Percentiles rank a stretch among this genome's conserved stretches.
Evolutionary conservation across 2,113 vertebrate genomes (phyloP).

Genomic region (Piliocolobus tephrosceles): DNA sequence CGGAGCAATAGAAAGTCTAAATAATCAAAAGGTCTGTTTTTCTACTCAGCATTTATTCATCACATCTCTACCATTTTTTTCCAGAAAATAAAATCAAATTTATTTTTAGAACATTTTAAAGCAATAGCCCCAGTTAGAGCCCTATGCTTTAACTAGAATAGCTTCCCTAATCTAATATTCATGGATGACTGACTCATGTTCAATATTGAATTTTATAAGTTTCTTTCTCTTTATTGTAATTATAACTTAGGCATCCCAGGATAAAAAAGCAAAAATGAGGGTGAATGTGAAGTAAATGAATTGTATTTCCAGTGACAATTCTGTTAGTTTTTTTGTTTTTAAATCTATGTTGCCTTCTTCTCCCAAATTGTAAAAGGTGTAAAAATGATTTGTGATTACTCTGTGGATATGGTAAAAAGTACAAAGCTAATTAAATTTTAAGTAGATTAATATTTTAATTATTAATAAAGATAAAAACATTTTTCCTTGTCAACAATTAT

Average conservation of each 20-base stretch:
- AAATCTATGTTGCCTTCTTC: not conserved
- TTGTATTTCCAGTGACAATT: not conserved
- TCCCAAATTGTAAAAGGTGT: not conserved
- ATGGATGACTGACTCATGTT: not conserved
- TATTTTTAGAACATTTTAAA: constrained; percentile 20
- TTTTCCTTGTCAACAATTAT: constrained; percentile 33
- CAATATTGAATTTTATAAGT: not conserved
- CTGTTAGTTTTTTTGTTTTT: not conserved
- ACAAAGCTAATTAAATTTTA: not conserved
- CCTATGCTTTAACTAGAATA: not conserved
- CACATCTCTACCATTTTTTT: not conserved
- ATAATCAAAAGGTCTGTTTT: not conserved
- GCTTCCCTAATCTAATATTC: not conserved
- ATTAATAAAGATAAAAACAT: not conserved
- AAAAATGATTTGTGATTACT: not conserved
- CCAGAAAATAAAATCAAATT: constrained; percentile 13
- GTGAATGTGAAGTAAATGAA: not conserved
- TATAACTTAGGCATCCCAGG: not conserved
- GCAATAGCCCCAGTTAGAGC: not conserved
- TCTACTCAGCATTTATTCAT: not conserved
- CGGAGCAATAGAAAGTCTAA: not conserved
- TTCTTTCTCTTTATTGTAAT: not conserved
- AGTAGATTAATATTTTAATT: constrained; percentile 16
- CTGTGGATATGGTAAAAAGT: not conserved
- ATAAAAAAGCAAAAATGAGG: not conserved